phyloP scores from a whole-genome alignment of 2,113 vertebrate species.

The Periophthalmus modestus region DNA sequence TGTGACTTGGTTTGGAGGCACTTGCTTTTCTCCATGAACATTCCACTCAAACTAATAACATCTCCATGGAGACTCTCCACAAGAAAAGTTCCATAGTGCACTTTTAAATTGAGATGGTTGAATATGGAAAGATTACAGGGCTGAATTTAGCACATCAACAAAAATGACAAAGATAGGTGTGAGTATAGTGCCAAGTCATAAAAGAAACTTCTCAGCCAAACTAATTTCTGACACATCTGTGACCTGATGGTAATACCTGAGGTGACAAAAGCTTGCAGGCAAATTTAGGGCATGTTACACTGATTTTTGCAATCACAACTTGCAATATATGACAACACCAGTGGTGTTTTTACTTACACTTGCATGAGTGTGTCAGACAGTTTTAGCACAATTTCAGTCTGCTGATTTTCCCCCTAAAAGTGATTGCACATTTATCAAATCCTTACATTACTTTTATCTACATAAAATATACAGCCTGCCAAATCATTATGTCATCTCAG shows the following conservation, averaged over 20 bases:
- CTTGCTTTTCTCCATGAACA: too few species aligned
- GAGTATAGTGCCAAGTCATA: slow-evolving; percentile 35
- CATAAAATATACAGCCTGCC: neutral
- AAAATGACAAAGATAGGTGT: neutral
- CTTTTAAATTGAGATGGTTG: too few species aligned
- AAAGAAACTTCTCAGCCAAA: slow-evolving; percentile 3
- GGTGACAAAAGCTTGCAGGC: slow-evolving; percentile 51
- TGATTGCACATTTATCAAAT: neutral
- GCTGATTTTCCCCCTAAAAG: neutral
- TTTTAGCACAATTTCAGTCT: neutral
- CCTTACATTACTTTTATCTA: neutral
- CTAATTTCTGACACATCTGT: neutral
- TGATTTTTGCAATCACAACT: slow-evolving; percentile 41
- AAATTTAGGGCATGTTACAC: slow-evolving; percentile 31
- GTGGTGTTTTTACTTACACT: slow-evolving; percentile 34
- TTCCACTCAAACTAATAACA: too few species aligned
- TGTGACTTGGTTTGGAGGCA: too few species aligned
- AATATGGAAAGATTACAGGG: neutral
- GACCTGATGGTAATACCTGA: slow-evolving; percentile 29
- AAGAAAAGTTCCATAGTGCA: too few species aligned
- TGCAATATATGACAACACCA: slow-evolving; percentile 35
- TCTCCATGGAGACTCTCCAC: too few species aligned
- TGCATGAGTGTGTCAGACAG: neutral
- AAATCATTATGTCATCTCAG: too few species aligned
- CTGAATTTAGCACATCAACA: neutral